Conservation (phyloP, 2,888 invertebrate species). For the Isoperla grammatica region DNA sequence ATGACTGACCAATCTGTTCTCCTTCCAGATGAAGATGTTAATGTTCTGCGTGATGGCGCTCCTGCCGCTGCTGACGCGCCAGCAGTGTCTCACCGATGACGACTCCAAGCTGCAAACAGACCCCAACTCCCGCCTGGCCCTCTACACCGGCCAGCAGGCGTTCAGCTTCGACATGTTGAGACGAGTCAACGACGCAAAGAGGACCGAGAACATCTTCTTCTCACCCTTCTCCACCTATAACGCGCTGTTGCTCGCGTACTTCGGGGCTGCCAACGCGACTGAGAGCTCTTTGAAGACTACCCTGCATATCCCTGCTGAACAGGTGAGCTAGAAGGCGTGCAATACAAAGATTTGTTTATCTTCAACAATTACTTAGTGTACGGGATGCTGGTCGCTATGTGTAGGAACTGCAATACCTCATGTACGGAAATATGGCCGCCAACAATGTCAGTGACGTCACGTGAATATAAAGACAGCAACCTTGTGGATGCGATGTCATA, state of each 20-base stretch:
- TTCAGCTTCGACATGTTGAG: constrained; percentile 68
- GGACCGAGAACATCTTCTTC: constrained; percentile 74
- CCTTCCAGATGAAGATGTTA: too few relatives aligned
- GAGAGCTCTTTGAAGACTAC: constrained; percentile 59
- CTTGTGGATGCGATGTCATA: too few relatives aligned
- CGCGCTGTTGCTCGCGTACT: constrained; percentile 70
- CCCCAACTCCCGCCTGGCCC: constrained; percentile 33
- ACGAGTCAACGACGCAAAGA: constrained; percentile 57
- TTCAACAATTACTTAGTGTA: background rate
- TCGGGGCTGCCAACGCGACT: constrained; percentile 66
- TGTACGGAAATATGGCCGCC: too few relatives aligned
- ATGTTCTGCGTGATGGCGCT: constrained; percentile 3
- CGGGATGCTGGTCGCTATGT: too few relatives aligned
- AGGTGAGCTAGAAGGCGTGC: constrained; percentile 43
- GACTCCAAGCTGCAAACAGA: constrained; percentile 40
- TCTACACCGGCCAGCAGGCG: constrained; percentile 50
- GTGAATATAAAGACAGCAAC: too few relatives aligned
- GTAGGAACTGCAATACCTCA: too few relatives aligned
- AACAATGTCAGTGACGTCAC: too few relatives aligned
- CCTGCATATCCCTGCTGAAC: constrained; percentile 52
- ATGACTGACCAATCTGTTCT: too few relatives aligned
- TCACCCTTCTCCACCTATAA: constrained; percentile 84
- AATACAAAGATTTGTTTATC: constrained; percentile 6
- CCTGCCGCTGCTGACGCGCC: constrained; percentile 29
- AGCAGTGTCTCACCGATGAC: constrained; percentile 48